Base-by-base conservation (phyloP, 2,888 invertebrate species). In the Pocota personata region DNA sequence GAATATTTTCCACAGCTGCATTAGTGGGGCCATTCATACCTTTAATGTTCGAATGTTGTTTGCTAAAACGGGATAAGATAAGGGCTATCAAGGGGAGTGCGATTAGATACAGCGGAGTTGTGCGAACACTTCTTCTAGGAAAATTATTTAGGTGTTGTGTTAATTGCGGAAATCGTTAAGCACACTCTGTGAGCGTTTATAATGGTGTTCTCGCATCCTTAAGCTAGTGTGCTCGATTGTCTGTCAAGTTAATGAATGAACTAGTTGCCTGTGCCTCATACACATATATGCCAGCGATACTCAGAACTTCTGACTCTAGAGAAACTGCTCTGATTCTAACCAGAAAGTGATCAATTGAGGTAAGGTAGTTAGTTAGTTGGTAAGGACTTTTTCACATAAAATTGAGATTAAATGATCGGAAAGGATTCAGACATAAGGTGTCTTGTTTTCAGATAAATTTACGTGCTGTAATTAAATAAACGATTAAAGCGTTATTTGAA, bases 41-140 rank as follows among this genome's bases (percentile, higher is more conserved):
- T 30, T 64, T 43, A 60, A 58, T 46, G 24, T 55, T 57, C 10
- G 55, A 64, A 62, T 40, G 52, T 48, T 67, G 43, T 71, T 58
- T 21, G 40, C 48, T 58, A 10, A 50, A 72, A 72, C 14, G 55
- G 32, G 12, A 75, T 66, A 57, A 46, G 46, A 66, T 75, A 57
- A 46, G 64, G 35, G 55, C n/a, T 64, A 55, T 57, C 55, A 16
- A 19, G 19, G 14, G 40, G 52, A 6, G 0, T n/a, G 46, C 32
- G 46, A 46, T 35, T 24, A 37, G 37, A 10, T 43, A 24, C 14
- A 3, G 27, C 3, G 21, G 14, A 43, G 30, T 27, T 40, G 60
- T 62, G 55, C 55, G 32, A 4, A 32, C 30, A 55, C 2, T 16
- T 2, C 30, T 32, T 50, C n/a, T 24, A n/a, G 2, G 24, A 5